phyloP scores from a whole-genome alignment of 2,113 vertebrate species.

The Smithornis capensis region DNA sequence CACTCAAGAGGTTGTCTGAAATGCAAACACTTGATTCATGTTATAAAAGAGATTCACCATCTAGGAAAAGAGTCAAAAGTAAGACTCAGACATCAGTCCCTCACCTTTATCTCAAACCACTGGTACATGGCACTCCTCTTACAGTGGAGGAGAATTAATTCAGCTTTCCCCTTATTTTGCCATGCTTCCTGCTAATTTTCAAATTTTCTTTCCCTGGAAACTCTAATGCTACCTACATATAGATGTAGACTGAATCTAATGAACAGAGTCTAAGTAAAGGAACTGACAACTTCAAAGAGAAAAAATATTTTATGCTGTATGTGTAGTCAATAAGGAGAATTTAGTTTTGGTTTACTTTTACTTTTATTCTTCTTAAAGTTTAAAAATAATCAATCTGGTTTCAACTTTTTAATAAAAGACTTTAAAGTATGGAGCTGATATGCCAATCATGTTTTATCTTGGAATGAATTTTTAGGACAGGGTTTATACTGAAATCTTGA shows the following conservation, averaged over 20 bases:
- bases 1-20: background rate
- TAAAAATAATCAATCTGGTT: background rate
- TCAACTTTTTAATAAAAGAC: background rate
- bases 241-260: background rate
- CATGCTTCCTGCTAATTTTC: background rate
- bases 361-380: background rate
- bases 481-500: background rate
- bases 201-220: background rate
- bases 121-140: background rate
- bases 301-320: background rate
- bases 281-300: background rate
- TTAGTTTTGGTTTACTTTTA: background rate
- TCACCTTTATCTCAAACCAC: background rate
- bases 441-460: background rate
- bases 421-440: background rate
- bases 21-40: background rate
- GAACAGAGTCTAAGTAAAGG: background rate
- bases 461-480: background rate
- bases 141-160: fast-evolving
- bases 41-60: background rate
- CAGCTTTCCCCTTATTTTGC: background rate
- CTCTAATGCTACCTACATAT: background rate
- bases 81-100: background rate
- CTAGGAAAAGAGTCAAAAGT: background rate
- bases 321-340: background rate